These are phyloP conservation scores for Matsumurasca onukii DNA, from an alignment of 1,140 invertebrate genomes.

Conservation along the genomic window DNA sequence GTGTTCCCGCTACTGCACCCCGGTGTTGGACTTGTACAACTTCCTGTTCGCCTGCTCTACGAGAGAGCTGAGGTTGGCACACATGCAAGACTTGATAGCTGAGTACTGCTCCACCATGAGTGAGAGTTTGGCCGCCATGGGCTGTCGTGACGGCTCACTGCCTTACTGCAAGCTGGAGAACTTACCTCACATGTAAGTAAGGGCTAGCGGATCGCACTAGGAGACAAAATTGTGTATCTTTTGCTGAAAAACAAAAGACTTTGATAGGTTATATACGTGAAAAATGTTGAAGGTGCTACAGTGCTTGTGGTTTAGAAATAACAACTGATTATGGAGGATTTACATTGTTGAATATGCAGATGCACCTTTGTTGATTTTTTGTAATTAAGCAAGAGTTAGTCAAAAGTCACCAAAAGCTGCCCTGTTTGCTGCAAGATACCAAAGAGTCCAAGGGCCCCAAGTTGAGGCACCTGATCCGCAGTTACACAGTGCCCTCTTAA, in stretches of 20 bases:
- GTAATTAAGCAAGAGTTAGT: no score
- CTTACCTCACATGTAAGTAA: background rate
- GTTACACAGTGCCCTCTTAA: no score
- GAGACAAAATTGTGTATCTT: background rate
- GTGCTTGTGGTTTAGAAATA: no score
- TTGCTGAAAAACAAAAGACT: background rate
- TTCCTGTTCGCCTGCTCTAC: slow-evolving; percentile 66
- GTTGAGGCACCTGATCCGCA: no score
- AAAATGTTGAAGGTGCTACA: no score
- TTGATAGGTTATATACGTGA: no score
- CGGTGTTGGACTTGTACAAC: slow-evolving; percentile 65
- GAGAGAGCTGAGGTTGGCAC: slow-evolving; percentile 55
- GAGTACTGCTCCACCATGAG: slow-evolving; percentile 5
- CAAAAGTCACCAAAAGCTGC: no score
- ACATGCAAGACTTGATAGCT: slow-evolving; percentile 58
- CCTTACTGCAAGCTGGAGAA: background rate
- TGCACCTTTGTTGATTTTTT: no score
- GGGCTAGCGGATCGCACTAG: background rate
- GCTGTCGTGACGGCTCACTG: background rate
- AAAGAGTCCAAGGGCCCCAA: no score
- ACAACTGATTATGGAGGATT: no score
- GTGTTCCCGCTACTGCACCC: slow-evolving; percentile 64
- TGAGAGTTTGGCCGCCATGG: background rate
- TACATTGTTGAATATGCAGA: no score
- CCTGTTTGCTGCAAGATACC: no score